Evolutionary conservation across 2,888 invertebrate genomes (phyloP).

Genomic region (Eremobia ochroleuca): DNA sequence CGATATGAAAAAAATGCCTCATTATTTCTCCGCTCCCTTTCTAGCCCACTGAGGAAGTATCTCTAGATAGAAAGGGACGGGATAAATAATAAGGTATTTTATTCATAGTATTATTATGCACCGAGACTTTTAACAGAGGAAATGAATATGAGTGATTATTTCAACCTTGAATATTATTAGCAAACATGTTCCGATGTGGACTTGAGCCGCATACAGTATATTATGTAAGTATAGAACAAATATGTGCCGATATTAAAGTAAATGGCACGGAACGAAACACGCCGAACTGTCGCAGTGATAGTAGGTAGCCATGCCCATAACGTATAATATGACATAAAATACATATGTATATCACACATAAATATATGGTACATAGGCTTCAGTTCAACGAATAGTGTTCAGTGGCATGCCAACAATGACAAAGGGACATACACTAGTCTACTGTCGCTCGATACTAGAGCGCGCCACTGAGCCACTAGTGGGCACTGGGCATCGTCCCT

Average conservation of each 20-base stretch:
- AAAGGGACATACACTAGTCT: neutral
- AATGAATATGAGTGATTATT: constrained; percentile 36
- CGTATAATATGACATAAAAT: neutral
- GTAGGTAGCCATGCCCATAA: neutral
- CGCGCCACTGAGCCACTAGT: neutral
- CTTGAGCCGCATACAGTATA: neutral
- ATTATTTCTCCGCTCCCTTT: neutral
- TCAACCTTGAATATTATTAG: constrained; percentile 42
- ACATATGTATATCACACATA: neutral
- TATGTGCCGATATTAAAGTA: neutral
- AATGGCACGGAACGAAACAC: constrained; percentile 17
- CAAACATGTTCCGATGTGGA: constrained; percentile 11
- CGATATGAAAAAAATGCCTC: too few species aligned
- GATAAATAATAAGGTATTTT: neutral
- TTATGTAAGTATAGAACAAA: neutral
- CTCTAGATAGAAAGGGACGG: neutral
- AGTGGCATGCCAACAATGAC: neutral
- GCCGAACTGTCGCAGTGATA: neutral
- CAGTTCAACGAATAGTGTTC: neutral
- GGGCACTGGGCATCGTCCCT: neutral
- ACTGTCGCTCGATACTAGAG: neutral
- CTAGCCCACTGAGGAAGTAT: neutral
- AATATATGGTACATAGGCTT: neutral
- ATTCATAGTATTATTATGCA: neutral
- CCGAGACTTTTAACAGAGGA: neutral